Evolutionary conservation across 2,113 vertebrate genomes (phyloP).

Genomic region (Hucho hucho): DNA sequence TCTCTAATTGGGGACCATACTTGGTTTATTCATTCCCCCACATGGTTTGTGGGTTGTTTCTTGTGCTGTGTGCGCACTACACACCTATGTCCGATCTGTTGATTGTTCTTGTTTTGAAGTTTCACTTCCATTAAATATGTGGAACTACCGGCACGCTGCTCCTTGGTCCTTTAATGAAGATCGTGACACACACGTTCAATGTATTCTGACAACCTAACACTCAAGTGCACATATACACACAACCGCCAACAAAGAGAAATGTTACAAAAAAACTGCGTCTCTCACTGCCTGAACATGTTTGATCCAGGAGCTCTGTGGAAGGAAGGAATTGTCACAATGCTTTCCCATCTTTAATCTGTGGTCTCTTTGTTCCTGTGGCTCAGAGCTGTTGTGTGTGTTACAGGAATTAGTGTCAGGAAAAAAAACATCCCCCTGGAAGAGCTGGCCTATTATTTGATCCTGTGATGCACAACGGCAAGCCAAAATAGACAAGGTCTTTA

Average conservation of each 20-base stretch:
- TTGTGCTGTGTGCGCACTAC: too few species aligned
- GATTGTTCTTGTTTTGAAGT: too few species aligned
- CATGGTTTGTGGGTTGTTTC: too few species aligned
- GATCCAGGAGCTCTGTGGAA: slow-evolving; percentile 25
- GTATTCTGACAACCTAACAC: background rate
- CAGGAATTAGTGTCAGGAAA: slow-evolving; percentile 6
- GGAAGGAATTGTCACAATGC: slow-evolving; percentile 23
- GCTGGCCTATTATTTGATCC: slow-evolving; percentile 1
- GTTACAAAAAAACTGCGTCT: slow-evolving; percentile 5
- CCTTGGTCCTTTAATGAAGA: too few species aligned
- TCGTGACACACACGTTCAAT: background rate
- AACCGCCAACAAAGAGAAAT: slow-evolving; percentile 12
- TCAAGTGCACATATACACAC: background rate
- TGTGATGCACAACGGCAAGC: background rate
- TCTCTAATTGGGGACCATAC: too few species aligned
- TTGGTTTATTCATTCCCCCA: too few species aligned
- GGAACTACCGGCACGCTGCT: too few species aligned
- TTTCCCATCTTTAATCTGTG: slow-evolving; percentile 27
- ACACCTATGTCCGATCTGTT: too few species aligned
- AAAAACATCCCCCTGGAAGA: background rate
- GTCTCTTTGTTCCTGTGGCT: slow-evolving; percentile 31
- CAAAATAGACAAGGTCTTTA: background rate
- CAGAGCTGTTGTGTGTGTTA: slow-evolving; percentile 24
- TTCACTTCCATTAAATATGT: too few species aligned
- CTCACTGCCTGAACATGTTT: slow-evolving; percentile 15